A percentile compares a stretch with the other conserved stretches of the same genome.
These are phyloP conservation scores for Gasterosteus aculeatus DNA, from an alignment of 2,113 vertebrate species.

Conservation along the genomic window DNA sequence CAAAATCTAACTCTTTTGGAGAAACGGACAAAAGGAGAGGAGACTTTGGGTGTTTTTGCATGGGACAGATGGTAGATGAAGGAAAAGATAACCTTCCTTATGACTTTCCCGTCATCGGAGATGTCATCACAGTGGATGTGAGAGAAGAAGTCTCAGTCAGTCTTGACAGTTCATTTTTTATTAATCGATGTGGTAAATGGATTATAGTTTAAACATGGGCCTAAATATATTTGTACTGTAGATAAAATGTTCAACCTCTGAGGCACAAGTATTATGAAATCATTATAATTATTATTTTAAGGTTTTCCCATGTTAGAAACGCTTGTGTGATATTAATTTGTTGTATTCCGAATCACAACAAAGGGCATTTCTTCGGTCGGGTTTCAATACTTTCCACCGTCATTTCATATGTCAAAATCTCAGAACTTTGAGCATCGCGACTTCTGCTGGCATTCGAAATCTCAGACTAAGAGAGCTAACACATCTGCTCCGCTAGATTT, in stretches of 20 bases:
- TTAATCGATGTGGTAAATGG: too few species aligned
- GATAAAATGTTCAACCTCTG: too few species aligned
- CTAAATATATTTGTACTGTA: too few species aligned
- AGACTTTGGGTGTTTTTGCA: neutral
- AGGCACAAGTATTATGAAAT: too few species aligned
- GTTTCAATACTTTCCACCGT: neutral
- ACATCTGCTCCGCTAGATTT: neutral
- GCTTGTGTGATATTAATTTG: neutral
- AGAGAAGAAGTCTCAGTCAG: too few species aligned
- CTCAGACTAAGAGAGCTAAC: neutral
- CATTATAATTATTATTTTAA: too few species aligned
- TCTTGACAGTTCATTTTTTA: too few species aligned
- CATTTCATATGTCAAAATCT: conserved; percentile 2
- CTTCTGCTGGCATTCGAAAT: neutral
- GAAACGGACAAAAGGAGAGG: neutral
- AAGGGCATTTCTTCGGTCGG: neutral
- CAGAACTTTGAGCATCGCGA: neutral
- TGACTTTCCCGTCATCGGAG: neutral
- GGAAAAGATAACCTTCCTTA: neutral
- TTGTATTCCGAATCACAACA: neutral
- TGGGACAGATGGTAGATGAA: neutral
- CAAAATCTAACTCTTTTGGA: neutral
- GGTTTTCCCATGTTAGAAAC: neutral
- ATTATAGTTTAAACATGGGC: too few species aligned
- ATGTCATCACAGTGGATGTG: neutral